phyloP scores from a whole-genome alignment of 2,113 vertebrate species.

The Burhinus oedicnemus region DNA sequence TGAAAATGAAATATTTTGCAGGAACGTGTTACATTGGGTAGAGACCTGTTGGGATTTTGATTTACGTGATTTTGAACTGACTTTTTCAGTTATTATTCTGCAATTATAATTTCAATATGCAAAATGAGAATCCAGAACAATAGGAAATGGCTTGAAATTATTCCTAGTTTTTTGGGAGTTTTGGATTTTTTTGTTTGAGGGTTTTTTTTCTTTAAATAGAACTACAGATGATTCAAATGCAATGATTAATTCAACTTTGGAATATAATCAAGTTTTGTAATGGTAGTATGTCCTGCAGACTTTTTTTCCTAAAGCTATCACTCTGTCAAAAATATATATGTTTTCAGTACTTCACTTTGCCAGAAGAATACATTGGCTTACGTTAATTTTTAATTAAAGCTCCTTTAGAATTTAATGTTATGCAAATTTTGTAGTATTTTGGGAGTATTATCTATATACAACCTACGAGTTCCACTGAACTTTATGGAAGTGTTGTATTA shows the following conservation, averaged over 20 bases:
- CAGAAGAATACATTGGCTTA: not conserved
- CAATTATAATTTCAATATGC: not conserved
- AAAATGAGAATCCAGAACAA: not conserved
- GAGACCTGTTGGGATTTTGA: not conserved
- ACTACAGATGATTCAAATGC: not conserved
- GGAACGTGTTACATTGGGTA: not conserved
- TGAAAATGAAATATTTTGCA: not conserved
- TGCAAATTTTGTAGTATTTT: not conserved
- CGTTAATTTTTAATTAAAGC: not conserved
- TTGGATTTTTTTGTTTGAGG: rapidly evolving
- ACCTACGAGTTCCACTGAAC: not conserved
- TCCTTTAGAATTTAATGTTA: not conserved
- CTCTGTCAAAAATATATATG: not conserved
- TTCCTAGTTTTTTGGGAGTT: not conserved
- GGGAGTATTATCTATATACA: not conserved
- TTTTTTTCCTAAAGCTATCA: not conserved
- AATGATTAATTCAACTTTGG: not conserved
- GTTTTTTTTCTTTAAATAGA: not conserved
- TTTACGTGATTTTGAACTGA: not conserved
- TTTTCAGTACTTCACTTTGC: not conserved
- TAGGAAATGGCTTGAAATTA: not conserved
- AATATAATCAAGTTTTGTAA: not conserved
- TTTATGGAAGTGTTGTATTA: not conserved
- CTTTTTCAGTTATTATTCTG: not conserved
- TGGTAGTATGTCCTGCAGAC: not conserved